These are phyloP conservation scores for Patella depressa DNA, from an alignment of 2,888 invertebrate species.

Conservation along the genomic window DNA sequence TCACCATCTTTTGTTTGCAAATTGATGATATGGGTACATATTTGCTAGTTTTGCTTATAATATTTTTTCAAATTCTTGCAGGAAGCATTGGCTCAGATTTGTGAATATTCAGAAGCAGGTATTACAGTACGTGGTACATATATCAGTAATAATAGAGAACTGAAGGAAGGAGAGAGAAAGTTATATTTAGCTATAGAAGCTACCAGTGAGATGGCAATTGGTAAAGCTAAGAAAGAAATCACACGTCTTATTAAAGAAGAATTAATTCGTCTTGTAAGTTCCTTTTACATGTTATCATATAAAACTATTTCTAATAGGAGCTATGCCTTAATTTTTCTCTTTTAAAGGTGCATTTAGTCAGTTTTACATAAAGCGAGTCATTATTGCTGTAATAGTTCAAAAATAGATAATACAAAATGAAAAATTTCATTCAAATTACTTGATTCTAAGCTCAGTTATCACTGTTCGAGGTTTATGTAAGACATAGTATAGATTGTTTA, in stretches of 20 bases:
- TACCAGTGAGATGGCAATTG: conserved; percentile 89
- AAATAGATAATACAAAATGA: too few species aligned
- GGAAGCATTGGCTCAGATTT: conserved; percentile 97
- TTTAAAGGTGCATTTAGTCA: neutral
- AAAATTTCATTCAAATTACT: too few species aligned
- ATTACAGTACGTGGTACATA: conserved; percentile 97
- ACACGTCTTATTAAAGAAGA: conserved; percentile 98
- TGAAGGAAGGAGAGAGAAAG: conserved; percentile 81
- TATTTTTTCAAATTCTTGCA: conserved; percentile 67
- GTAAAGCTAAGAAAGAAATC: conserved; percentile 80
- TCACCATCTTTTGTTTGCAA: too few species aligned
- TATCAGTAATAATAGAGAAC: conserved; percentile 89
- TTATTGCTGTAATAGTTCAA: too few species aligned
- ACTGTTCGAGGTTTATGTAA: too few species aligned
- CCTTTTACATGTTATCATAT: neutral
- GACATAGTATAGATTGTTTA: too few species aligned
- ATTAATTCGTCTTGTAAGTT: conserved; percentile 82
- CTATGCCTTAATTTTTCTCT: neutral
- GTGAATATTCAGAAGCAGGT: conserved; percentile 99
- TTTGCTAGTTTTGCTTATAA: too few species aligned
- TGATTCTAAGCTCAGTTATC: too few species aligned
- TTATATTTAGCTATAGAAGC: conserved; percentile 99
- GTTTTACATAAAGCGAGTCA: too few species aligned
- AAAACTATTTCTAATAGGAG: neutral
- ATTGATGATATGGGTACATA: too few species aligned